These are phyloP conservation scores for Cyphomyrmex costatus DNA, from an alignment of 1,140 invertebrate genomes.

Conservation along the genomic window DNA sequence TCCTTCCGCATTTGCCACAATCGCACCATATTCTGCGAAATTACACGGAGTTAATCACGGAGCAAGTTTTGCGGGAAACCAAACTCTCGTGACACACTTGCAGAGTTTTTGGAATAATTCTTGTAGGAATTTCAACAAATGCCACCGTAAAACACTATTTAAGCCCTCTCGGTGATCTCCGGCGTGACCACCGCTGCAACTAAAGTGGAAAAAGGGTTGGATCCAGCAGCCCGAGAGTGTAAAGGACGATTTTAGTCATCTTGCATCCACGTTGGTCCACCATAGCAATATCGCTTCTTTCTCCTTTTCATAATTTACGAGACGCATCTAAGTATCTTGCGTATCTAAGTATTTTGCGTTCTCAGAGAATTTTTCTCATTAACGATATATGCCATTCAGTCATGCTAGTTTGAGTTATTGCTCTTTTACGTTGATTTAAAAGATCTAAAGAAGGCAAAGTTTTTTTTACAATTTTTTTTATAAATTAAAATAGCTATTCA, in stretches of 20 bases:
- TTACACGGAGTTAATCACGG: slow-evolving; percentile 25
- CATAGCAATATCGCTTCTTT: slow-evolving; percentile 66
- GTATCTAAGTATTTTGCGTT: slow-evolving; percentile 50
- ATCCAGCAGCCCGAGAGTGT: slow-evolving; percentile 4
- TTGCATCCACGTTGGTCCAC: slow-evolving; percentile 45
- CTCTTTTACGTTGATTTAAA: not conserved
- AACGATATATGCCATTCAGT: not conserved
- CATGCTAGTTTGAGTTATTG: slow-evolving; percentile 10
- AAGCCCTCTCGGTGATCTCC: slow-evolving; percentile 44
- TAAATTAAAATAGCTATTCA: not conserved
- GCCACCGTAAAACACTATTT: slow-evolving; percentile 61
- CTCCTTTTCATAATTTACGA: slow-evolving; percentile 70
- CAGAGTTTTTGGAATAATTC: slow-evolving; percentile 66
- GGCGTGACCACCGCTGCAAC: slow-evolving; percentile 25
- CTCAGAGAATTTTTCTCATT: slow-evolving; percentile 65
- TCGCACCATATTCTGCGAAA: not conserved
- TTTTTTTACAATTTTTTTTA: not conserved
- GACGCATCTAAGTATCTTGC: slow-evolving; percentile 55
- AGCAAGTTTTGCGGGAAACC: slow-evolving; percentile 24
- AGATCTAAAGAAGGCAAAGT: not conserved
- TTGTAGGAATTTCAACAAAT: slow-evolving; percentile 44
- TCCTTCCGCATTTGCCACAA: not conserved
- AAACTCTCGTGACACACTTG: slow-evolving; percentile 63
- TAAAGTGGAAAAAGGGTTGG: slow-evolving; percentile 46
- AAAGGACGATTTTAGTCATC: slow-evolving; percentile 41